Conservation (phyloP, 2,888 invertebrate species). For the Suillia variegata region DNA sequence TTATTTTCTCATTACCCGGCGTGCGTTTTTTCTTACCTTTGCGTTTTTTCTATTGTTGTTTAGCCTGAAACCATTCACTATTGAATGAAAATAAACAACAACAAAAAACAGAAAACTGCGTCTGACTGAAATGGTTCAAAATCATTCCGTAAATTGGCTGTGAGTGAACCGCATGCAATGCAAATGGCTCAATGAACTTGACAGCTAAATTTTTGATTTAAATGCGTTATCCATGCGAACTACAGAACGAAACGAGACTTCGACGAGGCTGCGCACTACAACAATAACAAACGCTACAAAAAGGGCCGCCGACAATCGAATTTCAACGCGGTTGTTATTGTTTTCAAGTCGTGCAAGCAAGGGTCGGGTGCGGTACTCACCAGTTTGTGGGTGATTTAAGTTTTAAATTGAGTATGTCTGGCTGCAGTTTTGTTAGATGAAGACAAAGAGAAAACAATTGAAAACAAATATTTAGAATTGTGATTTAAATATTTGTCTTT, state of each 20-base stretch:
- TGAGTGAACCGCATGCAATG: constrained; percentile 7
- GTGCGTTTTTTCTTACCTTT: too few species aligned
- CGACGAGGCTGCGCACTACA: not conserved
- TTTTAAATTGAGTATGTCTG: too few species aligned
- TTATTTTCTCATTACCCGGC: constrained; percentile 21
- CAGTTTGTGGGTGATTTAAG: too few species aligned
- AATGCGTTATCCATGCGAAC: constrained; percentile 37
- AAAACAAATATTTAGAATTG: too few species aligned
- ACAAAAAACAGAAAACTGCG: too few species aligned
- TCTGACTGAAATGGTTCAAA: too few species aligned
- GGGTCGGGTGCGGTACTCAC: too few species aligned
- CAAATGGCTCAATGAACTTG: constrained; percentile 35
- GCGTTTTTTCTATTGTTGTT: too few species aligned
- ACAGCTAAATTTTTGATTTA: constrained; percentile 37
- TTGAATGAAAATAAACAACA: not conserved
- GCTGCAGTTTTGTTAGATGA: too few species aligned
- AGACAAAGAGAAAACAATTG: too few species aligned
- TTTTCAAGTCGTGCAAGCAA: too few species aligned
- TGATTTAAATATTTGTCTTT: too few species aligned
- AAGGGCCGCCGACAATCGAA: not conserved
- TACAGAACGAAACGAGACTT: constrained; percentile 3
- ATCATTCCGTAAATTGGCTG: not conserved
- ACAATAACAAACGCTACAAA: not conserved
- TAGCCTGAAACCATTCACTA: not conserved
- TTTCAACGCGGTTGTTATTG: not conserved